A percentile compares a stretch with the other conserved stretches of the same genome.
These are phyloP conservation scores for Tichodroma muraria DNA, from an alignment of 2,113 vertebrate species.

Conservation along the genomic window DNA sequence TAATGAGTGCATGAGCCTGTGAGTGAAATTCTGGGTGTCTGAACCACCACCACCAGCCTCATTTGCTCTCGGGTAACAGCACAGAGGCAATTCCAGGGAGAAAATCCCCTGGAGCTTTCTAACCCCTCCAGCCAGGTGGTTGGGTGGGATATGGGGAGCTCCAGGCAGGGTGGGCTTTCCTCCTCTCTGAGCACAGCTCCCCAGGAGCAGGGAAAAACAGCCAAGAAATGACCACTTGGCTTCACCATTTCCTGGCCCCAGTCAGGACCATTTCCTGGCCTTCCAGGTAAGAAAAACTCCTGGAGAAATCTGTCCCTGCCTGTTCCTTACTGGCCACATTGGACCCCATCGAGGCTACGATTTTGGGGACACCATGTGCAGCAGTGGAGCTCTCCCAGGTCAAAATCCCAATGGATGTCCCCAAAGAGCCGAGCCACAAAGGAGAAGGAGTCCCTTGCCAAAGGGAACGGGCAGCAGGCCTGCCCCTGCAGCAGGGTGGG, in stretches of 20 bases:
- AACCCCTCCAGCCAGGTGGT: neutral
- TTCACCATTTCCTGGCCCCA: neutral
- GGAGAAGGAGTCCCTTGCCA: neutral
- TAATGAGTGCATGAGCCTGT: accelerated
- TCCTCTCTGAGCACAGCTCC: neutral
- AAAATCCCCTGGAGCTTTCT: neutral
- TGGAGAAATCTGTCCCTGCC: neutral
- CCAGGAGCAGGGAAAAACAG: neutral
- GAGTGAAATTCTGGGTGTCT: neutral
- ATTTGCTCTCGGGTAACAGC: neutral
- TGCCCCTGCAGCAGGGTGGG: neutral
- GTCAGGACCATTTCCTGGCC: neutral
- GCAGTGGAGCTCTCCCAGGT: neutral
- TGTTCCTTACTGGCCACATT: neutral
- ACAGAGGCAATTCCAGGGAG: neutral
- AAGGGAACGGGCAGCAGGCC: neutral
- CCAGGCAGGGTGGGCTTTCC: neutral
- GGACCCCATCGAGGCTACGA: accelerated
- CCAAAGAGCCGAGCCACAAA: neutral
- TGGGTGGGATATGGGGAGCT: neutral
- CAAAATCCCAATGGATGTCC: neutral
- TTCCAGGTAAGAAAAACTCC: neutral
- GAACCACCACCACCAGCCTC: neutral
- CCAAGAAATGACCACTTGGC: neutral
- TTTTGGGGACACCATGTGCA: neutral